phyloP scores from a whole-genome alignment of 2,113 vertebrate species.

The Synchiropus splendidus region DNA sequence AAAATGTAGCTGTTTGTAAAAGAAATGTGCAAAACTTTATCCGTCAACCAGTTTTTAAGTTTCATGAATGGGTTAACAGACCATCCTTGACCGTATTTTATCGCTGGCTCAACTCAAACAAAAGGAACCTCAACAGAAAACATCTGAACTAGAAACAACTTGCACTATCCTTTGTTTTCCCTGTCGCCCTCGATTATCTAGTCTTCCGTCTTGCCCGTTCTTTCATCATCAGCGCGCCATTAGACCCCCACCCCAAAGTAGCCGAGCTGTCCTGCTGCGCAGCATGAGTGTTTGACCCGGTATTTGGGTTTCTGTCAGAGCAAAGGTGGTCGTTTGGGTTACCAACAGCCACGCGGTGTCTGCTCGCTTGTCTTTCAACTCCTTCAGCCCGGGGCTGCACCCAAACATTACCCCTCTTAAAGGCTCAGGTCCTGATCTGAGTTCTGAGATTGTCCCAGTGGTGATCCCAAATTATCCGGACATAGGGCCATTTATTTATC shows the following conservation, averaged over 20 bases:
- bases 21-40: no score
- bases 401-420: constrained; percentile 54
- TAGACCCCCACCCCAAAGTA: not conserved
- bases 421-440: constrained; percentile 47
- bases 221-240: not conserved
- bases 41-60: no score
- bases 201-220: not conserved
- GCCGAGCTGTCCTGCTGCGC: constrained; percentile 17
- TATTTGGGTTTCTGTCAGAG: constrained; percentile 43
- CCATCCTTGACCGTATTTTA: no score
- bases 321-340: constrained; percentile 28
- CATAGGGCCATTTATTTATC: constrained; percentile 52
- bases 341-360: constrained; percentile 34
- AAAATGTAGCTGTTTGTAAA: no score
- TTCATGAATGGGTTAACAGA: no score
- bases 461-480: constrained; percentile 58
- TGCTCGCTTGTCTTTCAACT: constrained; percentile 44
- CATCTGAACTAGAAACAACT: not conserved
- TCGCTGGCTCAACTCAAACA: constrained; percentile 1
- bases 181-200: not conserved
- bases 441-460: constrained; percentile 51
- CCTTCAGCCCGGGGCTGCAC: constrained; percentile 51
- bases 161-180: constrained; percentile 8
- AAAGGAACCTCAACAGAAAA: not conserved
- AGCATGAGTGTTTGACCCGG: constrained; percentile 38